Base-by-base conservation (phyloP, 2,113 vertebrate genomes). In the Callipepla squamata region DNA sequence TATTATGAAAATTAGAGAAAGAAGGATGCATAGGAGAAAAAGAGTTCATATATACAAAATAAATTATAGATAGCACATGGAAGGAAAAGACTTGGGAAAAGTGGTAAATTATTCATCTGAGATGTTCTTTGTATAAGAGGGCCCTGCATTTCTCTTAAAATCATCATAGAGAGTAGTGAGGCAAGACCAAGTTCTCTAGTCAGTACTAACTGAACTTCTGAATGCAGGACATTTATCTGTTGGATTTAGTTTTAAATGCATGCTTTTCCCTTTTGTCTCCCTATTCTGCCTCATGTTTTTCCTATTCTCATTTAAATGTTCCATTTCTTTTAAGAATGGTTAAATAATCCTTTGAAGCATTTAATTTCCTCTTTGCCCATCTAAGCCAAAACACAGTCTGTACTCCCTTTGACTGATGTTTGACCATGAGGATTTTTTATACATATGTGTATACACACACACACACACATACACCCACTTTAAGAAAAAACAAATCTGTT, bases 351-450 rank as follows among this genome's bases (percentile, higher is more conserved):
- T 92, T 82, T 4, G 11, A 85, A 94, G 69, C 36, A 77, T 90
- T 95, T 93, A 81, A 94, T 96, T 96, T 96, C 94, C 91, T 91
- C 30, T 90, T 95, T 92, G 38, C 26, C 87, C 57, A 2, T 76
- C 32, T 67, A 90, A 90, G 77, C 66, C 50, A 95, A 95, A 95
- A 95, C 59, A 90, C 38, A 74, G 72, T 25, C 34, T 67, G 5
- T 38, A 48, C 82, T 87, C 50, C 3, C 0, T 77, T 62, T 79
- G 42, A 80, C 63, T 90, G 70, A 68, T 58, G 38, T 67, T 81
- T 76, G 70, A 94, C 75, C 19, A 26, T 32, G 32, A 80, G 22
- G 69, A 87, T 38, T 85, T 93, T 94, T 74, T 78, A 2, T 42
- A 47, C n/a, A 40, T 63, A 5, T 57, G 7, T 44, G 30, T 2